Evolutionary conservation across 2,888 invertebrate genomes (phyloP).

Genomic region (Trachelus iudaicus): DNA sequence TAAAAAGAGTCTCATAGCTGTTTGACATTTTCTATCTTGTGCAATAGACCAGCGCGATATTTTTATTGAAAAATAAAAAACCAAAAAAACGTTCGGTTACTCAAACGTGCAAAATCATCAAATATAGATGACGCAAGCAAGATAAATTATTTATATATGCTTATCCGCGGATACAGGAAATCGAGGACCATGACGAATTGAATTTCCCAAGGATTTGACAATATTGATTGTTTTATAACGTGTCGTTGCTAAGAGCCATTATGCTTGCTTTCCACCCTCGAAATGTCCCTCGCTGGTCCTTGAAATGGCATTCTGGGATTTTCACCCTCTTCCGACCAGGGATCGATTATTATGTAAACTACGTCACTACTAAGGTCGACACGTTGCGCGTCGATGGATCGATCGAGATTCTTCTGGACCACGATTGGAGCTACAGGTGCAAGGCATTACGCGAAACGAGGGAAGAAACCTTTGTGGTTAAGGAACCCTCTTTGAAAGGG

Average conservation of each 20-base stretch:
- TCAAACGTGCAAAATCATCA: background rate
- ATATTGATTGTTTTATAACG: background rate
- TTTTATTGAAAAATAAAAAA: background rate
- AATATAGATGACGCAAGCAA: background rate
- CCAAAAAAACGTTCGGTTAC: background rate
- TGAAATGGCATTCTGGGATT: background rate
- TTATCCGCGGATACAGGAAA: background rate
- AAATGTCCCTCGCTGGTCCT: background rate
- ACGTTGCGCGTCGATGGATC: background rate
- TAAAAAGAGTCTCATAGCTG: too few species aligned
- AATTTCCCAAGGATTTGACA: background rate
- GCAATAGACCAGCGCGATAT: too few species aligned
- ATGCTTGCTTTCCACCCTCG: background rate
- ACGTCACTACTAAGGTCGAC: background rate
- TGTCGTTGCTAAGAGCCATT: background rate
- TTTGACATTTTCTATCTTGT: too few species aligned
- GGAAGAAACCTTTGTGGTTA: background rate
- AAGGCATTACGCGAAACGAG: background rate
- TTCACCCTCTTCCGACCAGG: background rate
- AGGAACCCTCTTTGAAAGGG: background rate
- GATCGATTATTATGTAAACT: constrained; percentile 4
- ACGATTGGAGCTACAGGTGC: background rate
- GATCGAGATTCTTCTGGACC: background rate
- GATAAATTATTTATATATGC: background rate
- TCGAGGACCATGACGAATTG: background rate